phyloP scores from a whole-genome alignment of 1,140 invertebrate genomes.

The Drosophila yakuba region DNA sequence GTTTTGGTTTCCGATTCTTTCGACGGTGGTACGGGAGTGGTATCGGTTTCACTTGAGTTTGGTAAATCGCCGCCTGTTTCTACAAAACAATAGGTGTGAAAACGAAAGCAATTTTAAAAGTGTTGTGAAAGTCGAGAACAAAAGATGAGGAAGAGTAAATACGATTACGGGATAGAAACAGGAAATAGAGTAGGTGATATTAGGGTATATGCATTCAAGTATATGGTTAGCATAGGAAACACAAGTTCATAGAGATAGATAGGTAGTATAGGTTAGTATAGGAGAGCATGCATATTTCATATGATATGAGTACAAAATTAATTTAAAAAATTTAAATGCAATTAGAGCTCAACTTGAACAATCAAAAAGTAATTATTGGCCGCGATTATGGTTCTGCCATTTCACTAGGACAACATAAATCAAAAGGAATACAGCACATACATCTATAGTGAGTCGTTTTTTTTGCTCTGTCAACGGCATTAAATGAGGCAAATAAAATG shows the following conservation, averaged over 20 bases:
- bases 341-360: conserved; percentile 84
- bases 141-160: conserved; percentile 64
- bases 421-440: conserved; percentile 29
- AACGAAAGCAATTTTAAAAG: conserved; percentile 83
- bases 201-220: conserved; percentile 46
- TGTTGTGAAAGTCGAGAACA: conserved; percentile 76
- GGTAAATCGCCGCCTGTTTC: conserved; percentile 83
- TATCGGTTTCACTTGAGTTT: conserved; percentile 79
- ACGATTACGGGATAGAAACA: conserved; percentile 39
- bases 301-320: conserved; percentile 47
- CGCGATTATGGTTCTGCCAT: conserved; percentile 45
- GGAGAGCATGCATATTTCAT: conserved; percentile 42
- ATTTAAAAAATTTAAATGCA: conserved; percentile 69
- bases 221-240: conserved; percentile 32
- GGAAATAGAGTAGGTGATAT: conserved; percentile 14
- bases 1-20: conserved; percentile 41
- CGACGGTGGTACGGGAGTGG: conserved; percentile 79
- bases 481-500: conserved; percentile 33
- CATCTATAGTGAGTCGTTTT: conserved; percentile 26
- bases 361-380: conserved; percentile 69
- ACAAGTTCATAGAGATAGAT: conserved; percentile 53
- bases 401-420: conserved; percentile 21
- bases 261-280: conserved; percentile 27
- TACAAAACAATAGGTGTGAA: conserved; percentile 84
- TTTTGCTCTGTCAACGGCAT: conserved; percentile 48